These are phyloP conservation scores for Didymodactylos carnosus DNA, from an alignment of 2,888 invertebrate genomes.

Conservation along the genomic window DNA sequence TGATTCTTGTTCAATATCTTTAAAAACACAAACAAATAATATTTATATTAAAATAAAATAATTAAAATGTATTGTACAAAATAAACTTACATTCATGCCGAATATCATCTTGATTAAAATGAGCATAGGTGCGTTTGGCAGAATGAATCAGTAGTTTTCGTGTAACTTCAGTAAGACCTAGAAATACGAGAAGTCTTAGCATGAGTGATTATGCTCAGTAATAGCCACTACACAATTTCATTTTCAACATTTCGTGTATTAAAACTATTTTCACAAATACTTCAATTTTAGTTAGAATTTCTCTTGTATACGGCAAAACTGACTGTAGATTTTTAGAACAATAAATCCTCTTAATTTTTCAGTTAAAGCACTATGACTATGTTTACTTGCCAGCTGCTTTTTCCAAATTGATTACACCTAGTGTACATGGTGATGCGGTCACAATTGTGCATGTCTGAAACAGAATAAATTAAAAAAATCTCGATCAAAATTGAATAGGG, in stretches of 20 bases:
- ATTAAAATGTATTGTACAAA: too few relatives aligned
- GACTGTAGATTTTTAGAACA: too few relatives aligned
- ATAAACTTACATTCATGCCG: neutral
- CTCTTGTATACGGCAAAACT: too few relatives aligned
- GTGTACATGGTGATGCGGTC: constrained; percentile 1
- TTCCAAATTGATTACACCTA: constrained; percentile 5
- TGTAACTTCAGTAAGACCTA: constrained; percentile 5
- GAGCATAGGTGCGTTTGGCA: constrained; percentile 3
- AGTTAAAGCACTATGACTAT: neutral
- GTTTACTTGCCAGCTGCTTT: neutral
- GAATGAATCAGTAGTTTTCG: constrained; percentile 5
- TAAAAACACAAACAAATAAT: too few relatives aligned
- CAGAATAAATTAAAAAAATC: neutral
- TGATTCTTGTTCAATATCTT: constrained; percentile 11
- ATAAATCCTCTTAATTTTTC: too few relatives aligned
- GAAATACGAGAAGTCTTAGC: neutral
- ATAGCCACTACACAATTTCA: neutral
- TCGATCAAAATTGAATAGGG: neutral
- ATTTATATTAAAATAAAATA: too few relatives aligned
- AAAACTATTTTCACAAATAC: too few relatives aligned
- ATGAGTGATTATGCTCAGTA: neutral
- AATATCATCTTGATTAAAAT: constrained; percentile 8
- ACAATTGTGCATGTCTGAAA: constrained; percentile 8
- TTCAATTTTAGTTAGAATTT: too few relatives aligned
- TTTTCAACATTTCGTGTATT: neutral